phyloP scores from a whole-genome alignment of 1,140 invertebrate genomes.

The Ditylenchus dipsaci region DNA sequence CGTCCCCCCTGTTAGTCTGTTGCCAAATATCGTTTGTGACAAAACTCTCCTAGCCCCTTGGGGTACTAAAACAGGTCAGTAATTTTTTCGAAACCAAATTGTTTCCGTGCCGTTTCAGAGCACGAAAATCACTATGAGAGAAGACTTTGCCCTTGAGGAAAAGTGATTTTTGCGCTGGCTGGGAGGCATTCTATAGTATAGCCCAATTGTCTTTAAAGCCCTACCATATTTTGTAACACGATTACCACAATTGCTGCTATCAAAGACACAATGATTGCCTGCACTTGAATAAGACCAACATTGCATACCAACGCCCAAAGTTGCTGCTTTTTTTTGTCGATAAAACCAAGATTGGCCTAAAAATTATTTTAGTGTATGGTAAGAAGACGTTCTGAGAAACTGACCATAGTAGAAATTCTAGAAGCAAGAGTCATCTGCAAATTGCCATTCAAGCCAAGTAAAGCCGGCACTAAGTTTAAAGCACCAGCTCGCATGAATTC shows the following conservation, averaged over 20 bases:
- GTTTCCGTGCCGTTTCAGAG: no score
- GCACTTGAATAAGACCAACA: conserved; percentile 56
- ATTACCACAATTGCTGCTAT: conserved; percentile 27
- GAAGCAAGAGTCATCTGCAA: conserved; percentile 73
- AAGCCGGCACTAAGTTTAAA: conserved; percentile 84
- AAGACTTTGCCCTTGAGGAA: no score
- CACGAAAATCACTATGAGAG: no score
- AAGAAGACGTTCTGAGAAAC: neutral
- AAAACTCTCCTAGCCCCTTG: no score
- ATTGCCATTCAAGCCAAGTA: conserved; percentile 89
- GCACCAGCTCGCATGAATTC: conserved; percentile 68
- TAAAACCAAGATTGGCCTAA: conserved; percentile 28
- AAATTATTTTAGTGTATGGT: no score
- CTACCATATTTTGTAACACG: conserved; percentile 22
- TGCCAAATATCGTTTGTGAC: no score
- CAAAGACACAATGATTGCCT: conserved; percentile 35
- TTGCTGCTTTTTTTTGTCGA: conserved; percentile 25
- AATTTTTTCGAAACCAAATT: no score
- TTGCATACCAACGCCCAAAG: conserved; percentile 20
- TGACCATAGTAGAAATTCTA: conserved; percentile 34
- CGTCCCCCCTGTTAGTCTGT: no score
- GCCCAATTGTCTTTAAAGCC: no score
- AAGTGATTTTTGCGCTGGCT: no score
- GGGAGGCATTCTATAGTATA: no score
- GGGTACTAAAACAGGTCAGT: no score